Conservation (phyloP, 2,888 invertebrate genomes). For the Hyalella azteca region DNA sequence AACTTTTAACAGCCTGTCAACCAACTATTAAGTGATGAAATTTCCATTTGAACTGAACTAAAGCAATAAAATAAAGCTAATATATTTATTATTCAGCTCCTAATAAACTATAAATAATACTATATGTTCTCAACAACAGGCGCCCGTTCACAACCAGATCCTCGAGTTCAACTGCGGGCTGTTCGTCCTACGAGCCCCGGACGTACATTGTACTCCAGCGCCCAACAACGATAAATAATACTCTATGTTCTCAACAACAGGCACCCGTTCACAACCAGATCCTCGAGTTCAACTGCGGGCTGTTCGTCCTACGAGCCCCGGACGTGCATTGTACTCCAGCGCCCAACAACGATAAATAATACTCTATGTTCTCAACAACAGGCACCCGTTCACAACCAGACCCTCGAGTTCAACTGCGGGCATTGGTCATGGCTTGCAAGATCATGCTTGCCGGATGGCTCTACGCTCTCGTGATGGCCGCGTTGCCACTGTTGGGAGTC, state of each 20-base stretch:
- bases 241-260: neutral
- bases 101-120: too few species aligned
- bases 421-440: constrained; percentile 72
- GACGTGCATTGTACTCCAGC: constrained; percentile 72
- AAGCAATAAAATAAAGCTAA: too few species aligned
- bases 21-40: too few species aligned
- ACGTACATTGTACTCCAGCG: constrained; percentile 72
- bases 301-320: constrained; percentile 62
- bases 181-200: constrained; percentile 61
- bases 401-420: constrained; percentile 77
- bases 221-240: too few species aligned
- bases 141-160: constrained; percentile 64
- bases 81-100: too few species aligned
- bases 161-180: constrained; percentile 67
- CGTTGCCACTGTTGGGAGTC: constrained; percentile 80
- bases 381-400: constrained; percentile 80
- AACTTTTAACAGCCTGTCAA: too few species aligned
- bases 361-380: constrained; percentile 80
- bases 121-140: neutral
- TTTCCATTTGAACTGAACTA: too few species aligned
- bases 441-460: constrained; percentile 82
- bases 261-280: constrained; percentile 64
- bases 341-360: constrained; percentile 77
- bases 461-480: constrained; percentile 77
- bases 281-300: constrained; percentile 67